Evolutionary conservation across 1,140 invertebrate species (phyloP).

Genomic region (Agraylea sexmaculata): DNA sequence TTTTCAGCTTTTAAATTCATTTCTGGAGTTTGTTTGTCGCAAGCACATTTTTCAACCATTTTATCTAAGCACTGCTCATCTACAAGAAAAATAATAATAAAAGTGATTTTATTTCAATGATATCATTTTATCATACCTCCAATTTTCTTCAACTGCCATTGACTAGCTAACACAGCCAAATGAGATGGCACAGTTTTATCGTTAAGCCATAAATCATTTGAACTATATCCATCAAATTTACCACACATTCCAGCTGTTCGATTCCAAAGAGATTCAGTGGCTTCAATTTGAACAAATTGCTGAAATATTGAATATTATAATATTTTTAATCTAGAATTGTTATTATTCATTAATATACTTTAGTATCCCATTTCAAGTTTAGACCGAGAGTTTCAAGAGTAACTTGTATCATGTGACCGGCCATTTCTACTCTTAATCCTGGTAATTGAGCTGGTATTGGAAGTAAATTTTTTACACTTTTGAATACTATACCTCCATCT

Average conservation of each 20-base stretch:
- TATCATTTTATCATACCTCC: conserved; percentile 38
- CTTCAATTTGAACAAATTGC: conserved; percentile 50
- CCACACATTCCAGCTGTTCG: conserved; percentile 73
- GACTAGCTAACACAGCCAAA: conserved; percentile 44
- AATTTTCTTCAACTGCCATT: conserved; percentile 53
- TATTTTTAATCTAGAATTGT: conserved; percentile 5
- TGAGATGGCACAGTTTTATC: conserved; percentile 40
- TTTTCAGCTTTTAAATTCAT: conserved; percentile 39
- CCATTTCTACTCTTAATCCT: conserved; percentile 54
- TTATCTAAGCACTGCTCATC: conserved; percentile 47
- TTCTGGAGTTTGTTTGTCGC: conserved; percentile 27
- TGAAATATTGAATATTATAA: conserved; percentile 25
- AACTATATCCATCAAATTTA: conserved; percentile 52
- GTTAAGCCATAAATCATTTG: conserved; percentile 56
- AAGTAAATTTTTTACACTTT: conserved; percentile 41
- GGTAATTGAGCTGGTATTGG: conserved; percentile 56
- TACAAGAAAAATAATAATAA: conserved; percentile 5
- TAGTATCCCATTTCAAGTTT: conserved; percentile 62
- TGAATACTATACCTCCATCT: conserved; percentile 43
- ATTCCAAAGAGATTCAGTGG: conserved; percentile 58
- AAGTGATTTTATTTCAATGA: conserved; percentile 8
- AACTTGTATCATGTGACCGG: conserved; percentile 53
- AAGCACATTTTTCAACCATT: conserved; percentile 40
- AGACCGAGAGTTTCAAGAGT: conserved; percentile 54
- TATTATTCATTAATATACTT: conserved; percentile 23